phyloP scores from a whole-genome alignment of 2,113 vertebrate genomes.

The Dasypus novemcinctus region DNA sequence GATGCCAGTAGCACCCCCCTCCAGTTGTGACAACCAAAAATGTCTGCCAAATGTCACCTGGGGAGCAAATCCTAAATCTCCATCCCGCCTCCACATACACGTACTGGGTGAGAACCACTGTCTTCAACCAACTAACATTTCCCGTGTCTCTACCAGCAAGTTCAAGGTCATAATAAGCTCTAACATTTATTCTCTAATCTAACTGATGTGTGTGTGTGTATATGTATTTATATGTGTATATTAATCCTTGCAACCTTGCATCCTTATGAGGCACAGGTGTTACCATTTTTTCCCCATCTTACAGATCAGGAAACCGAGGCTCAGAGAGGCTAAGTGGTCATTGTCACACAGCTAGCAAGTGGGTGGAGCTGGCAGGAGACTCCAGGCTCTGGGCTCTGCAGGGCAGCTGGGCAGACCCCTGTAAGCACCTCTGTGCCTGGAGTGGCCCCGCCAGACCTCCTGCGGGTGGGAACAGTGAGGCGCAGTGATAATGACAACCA shows the following conservation, averaged over 20 bases:
- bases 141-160: background rate
- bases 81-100: no score
- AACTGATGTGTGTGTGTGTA: background rate
- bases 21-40: background rate
- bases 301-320: background rate
- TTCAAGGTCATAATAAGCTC: background rate
- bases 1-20: background rate
- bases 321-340: background rate
- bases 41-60: background rate
- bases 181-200: background rate
- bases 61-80: background rate
- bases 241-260: background rate
- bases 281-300: background rate
- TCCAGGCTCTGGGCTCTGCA: background rate
- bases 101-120: background rate
- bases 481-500: background rate
- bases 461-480: background rate
- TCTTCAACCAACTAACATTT: background rate
- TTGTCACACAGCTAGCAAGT: background rate
- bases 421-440: background rate
- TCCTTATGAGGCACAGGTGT: background rate
- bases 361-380: background rate
- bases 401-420: background rate
- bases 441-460: background rate
- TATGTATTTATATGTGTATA: background rate